phyloP scores from a whole-genome alignment of 92 coral and sea anemone genomes.

The Diadumene lineata region DNA sequence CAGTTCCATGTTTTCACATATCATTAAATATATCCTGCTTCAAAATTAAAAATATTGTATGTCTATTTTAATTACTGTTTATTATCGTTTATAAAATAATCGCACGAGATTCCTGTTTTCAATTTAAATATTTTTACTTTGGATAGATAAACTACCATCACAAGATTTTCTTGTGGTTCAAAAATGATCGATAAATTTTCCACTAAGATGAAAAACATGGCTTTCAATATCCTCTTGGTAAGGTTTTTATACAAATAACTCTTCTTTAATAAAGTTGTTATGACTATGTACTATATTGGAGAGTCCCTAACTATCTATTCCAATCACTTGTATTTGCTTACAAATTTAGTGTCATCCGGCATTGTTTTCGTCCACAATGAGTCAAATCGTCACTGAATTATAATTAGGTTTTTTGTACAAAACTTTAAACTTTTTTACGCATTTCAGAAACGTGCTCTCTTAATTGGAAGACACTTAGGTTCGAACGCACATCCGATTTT shows the following conservation, averaged over 20 bases:
- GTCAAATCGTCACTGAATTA: background rate
- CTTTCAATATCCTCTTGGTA: background rate
- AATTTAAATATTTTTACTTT: background rate
- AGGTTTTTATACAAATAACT: background rate
- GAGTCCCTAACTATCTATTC: background rate
- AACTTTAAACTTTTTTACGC: background rate
- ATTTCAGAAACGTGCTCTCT: background rate
- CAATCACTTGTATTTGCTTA: conserved; percentile 8
- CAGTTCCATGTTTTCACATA: background rate
- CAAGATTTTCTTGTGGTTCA: background rate
- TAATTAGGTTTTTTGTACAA: conserved; percentile 4
- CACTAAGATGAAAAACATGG: background rate
- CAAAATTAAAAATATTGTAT: conserved; percentile 4
- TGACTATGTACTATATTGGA: background rate
- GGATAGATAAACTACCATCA: background rate
- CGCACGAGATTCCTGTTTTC: background rate
- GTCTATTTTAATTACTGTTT: background rate
- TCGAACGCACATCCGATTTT: background rate
- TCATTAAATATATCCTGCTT: background rate
- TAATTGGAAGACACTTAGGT: background rate
- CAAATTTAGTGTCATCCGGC: conserved; percentile 7
- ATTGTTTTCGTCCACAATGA: conserved; percentile 19
- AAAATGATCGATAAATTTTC: background rate
- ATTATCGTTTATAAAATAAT: conserved; percentile 1
- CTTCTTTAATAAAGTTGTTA: background rate